Evolutionary conservation across 2,888 invertebrate genomes (phyloP).

Genomic region (Hydropsyche betteni): DNA sequence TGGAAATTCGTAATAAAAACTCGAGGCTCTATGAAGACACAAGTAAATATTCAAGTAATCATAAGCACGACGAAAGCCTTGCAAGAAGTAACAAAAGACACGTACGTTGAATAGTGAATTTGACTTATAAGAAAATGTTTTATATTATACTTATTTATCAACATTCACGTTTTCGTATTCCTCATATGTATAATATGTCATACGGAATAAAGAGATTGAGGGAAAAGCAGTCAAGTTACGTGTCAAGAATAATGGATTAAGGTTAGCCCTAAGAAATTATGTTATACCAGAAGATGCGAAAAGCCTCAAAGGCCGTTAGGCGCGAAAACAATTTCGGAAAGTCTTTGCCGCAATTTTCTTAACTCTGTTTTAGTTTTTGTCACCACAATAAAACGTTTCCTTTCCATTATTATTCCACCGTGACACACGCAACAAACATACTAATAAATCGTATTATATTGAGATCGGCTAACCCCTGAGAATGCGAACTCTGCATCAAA

Average conservation of each 20-base stretch:
- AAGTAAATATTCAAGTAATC: constrained; percentile 25
- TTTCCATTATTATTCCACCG: not conserved
- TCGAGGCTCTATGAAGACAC: not conserved
- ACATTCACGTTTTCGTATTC: too few relatives aligned
- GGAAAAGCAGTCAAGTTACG: constrained; percentile 19
- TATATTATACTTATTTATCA: too few relatives aligned
- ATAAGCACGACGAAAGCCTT: not conserved
- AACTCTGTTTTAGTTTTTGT: not conserved
- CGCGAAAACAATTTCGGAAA: constrained; percentile 22
- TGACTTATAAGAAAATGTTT: too few relatives aligned
- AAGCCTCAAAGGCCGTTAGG: constrained; percentile 3
- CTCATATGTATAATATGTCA: not conserved
- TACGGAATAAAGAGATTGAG: constrained; percentile 11
- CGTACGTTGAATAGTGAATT: too few relatives aligned
- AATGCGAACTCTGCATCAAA: too few relatives aligned
- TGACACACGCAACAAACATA: too few relatives aligned
- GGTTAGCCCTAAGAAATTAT: constrained; percentile 26
- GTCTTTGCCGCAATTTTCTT: constrained; percentile 14
- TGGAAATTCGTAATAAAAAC: constrained; percentile 21
- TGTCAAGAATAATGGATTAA: constrained; percentile 29
- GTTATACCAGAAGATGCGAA: constrained; percentile 21
- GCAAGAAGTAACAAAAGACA: not conserved
- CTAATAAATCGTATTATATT: too few relatives aligned
- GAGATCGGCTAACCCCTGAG: too few relatives aligned
- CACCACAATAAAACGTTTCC: constrained; percentile 9